Base-by-base conservation (phyloP, 2,888 invertebrate genomes). In the Fissipunctia ypsillon region DNA sequence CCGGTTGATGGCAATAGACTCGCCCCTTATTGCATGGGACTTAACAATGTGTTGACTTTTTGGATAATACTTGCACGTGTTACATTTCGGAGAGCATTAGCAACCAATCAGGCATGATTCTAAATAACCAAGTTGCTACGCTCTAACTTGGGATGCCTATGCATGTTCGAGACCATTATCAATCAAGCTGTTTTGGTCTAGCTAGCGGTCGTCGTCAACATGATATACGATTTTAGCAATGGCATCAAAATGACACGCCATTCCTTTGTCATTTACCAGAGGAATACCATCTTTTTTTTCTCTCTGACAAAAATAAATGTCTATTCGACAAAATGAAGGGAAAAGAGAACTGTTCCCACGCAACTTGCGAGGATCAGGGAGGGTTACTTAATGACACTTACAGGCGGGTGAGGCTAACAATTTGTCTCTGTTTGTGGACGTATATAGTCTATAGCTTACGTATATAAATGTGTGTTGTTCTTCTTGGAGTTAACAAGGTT, bases 351-450 rank as follows among this genome's bases (percentile, higher is more conserved):
- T 56, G 66, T 81, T 85, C 86, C 77, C 84, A 85, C 86, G 84
- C 73, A 84, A 80, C 54, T 84, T 83, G 73, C 38, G 41, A 63
- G 69, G 73, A 85, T 84, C 84, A 76, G 73, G 75, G 68, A 82
- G 78, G 77, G 81, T 84, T 79, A 80, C 60, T 85, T 72, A 85
- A 85, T 76, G 81, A 77, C 66, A 77, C 77, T 81, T 81, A 69
- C 74, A 76, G 73, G 57, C 73, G 67, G 28, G 35, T 66, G 69
- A 66, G 60, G 48, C 69, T 48, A 69, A 73, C 73, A 71, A 78
- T 85, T 85, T 81, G 67, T 84, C 76, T 70, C 66, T 73, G 69
- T 67, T 75, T 71, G 75, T 54, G 43, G 45, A 38, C 54, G 22
- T 59, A 25, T 70, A 48, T 28, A 45, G 3, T 50, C 2, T 45